Conservation (phyloP, 92 coral and sea anemone genomes). For the Hydrozoanthus gracilis region DNA sequence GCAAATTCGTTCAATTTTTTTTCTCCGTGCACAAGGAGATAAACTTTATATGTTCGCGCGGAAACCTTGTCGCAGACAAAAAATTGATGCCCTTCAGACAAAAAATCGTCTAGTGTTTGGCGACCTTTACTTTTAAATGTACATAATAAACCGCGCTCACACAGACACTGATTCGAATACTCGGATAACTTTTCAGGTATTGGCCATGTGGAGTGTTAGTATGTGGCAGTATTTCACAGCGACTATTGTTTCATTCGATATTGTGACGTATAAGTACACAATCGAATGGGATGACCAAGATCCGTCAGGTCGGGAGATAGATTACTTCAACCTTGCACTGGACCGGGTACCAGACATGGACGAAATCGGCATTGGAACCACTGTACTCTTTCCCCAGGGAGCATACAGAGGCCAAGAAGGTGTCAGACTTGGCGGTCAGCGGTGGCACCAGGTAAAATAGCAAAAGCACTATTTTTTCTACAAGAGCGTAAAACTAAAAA, state of each 20-base stretch:
- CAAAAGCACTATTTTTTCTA: neutral
- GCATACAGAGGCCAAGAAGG: conserved; percentile 81
- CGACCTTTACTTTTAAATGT: no score
- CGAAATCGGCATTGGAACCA: conserved; percentile 85
- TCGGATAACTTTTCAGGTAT: conserved; percentile 55
- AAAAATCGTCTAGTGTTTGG: no score
- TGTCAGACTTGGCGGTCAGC: conserved; percentile 86
- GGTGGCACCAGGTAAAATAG: conserved; percentile 81
- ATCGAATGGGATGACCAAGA: conserved; percentile 96
- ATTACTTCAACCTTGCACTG: conserved; percentile 88
- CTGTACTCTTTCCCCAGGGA: conserved; percentile 94
- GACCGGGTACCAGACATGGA: conserved; percentile 91
- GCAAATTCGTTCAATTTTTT: no score
- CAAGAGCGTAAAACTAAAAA: no score
- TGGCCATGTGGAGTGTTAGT: conserved; percentile 81
- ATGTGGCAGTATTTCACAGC: conserved; percentile 98
- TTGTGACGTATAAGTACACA: conserved; percentile 67
- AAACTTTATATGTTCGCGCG: no score
- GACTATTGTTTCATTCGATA: conserved; percentile 77
- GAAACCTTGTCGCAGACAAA: no score
- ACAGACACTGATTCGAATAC: no score
- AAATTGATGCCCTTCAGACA: no score
- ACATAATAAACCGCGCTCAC: no score
- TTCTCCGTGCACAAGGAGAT: no score
- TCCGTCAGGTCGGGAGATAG: conserved; percentile 82